phyloP scores from a whole-genome alignment of 2,888 invertebrate species.

The Odontothrips loti region DNA sequence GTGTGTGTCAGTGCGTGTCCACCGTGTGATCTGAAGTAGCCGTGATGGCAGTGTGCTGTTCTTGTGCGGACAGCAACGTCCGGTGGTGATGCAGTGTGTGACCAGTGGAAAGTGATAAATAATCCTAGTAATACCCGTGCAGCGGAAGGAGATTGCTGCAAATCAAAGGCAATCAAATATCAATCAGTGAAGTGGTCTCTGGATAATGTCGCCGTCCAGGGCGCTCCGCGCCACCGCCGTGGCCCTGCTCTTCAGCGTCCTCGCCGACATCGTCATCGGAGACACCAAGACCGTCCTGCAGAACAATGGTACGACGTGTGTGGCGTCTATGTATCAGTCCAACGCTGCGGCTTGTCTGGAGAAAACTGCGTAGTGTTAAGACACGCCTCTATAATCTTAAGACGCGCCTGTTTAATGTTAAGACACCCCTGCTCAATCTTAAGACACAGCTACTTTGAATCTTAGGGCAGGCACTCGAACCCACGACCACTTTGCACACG shows the following conservation, averaged over 20 bases:
- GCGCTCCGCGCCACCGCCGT: background rate
- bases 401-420: no score
- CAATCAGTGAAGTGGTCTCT: background rate
- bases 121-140: no score
- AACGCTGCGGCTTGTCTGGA: background rate
- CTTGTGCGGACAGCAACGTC: background rate
- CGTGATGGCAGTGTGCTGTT: background rate
- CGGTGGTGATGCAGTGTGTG: constrained; percentile 8
- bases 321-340: background rate
- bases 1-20: background rate
- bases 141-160: no score
- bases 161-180: no score
- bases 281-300: background rate
- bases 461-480: no score
- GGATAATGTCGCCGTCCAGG: constrained; percentile 7
- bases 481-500: no score
- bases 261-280: background rate
- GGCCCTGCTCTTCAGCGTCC: background rate
- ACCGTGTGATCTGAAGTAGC: background rate
- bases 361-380: no score
- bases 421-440: no score
- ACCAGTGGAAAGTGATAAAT: background rate
- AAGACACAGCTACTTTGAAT: no score
- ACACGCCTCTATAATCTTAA: no score
- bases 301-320: background rate